These are phyloP conservation scores for Chloropsis cyanopogon DNA, from an alignment of 2,113 vertebrate genomes.

Conservation along the genomic window DNA sequence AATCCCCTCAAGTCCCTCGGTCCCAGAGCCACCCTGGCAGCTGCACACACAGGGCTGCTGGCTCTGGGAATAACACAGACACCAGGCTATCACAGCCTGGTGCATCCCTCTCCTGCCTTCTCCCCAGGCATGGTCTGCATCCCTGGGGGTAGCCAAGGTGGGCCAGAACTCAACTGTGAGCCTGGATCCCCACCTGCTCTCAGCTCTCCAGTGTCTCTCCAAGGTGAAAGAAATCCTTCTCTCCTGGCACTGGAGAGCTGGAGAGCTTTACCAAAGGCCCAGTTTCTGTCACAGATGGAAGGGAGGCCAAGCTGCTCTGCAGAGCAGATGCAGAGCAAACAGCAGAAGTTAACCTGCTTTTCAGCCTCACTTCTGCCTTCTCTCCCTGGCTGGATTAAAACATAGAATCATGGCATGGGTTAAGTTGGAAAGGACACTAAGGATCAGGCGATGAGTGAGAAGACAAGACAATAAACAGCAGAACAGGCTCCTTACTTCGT, in stretches of 20 bases:
- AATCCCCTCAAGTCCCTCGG: accelerated
- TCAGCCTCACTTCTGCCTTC: neutral
- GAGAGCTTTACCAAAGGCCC: neutral
- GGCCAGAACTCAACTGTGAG: neutral
- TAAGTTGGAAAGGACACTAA: neutral
- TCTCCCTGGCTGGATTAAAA: neutral
- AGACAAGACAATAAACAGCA: neutral
- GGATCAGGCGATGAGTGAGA: neutral
- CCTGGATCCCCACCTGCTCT: neutral
- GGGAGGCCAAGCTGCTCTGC: neutral
- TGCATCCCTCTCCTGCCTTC: neutral
- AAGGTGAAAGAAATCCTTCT: neutral
- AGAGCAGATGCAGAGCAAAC: neutral
- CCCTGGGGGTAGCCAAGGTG: no score
- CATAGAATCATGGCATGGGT: neutral
- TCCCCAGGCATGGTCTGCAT: neutral
- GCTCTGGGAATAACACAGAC: neutral
- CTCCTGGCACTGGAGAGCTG: neutral
- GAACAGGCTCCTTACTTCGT: slow-evolving; percentile 78
- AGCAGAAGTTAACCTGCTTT: neutral
- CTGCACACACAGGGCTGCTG: neutral
- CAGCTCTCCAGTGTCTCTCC: neutral
- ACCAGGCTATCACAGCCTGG: neutral
- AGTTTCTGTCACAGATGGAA: neutral
- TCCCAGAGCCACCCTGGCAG: neutral